A percentile compares a stretch with the other conserved stretches of the same genome.
Evolutionary conservation across 2,113 vertebrate genomes (phyloP).

Genomic region (Mystacornis crossleyi): DNA sequence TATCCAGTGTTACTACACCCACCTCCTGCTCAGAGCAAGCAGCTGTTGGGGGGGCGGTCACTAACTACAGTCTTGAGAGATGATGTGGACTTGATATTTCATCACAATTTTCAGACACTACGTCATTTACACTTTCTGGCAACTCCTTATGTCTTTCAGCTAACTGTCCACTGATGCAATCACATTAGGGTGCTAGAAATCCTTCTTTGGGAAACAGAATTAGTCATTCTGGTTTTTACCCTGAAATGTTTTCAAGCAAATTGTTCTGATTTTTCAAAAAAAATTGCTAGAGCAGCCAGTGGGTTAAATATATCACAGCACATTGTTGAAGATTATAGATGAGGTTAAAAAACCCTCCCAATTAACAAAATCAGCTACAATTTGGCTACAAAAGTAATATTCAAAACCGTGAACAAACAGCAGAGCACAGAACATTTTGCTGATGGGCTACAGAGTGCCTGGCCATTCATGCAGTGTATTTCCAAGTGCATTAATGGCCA

Average conservation of each 20-base stretch:
- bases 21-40: background rate
- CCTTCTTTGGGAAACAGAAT: background rate
- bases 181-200: background rate
- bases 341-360: background rate
- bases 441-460: background rate
- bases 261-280: background rate
- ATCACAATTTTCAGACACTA: background rate
- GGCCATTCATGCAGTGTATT: background rate
- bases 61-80: background rate
- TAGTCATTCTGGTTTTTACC: background rate
- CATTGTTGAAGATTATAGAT: background rate
- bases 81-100: background rate
- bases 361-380: background rate
- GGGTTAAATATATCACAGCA: background rate
- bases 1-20: background rate
- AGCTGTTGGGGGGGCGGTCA: background rate
- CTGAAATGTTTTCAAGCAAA: background rate
- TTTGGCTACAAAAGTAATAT: background rate
- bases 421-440: background rate
- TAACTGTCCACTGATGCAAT: background rate
- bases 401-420: background rate
- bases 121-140: background rate
- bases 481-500: background rate
- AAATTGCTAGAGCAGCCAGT: background rate
- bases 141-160: background rate